These are phyloP conservation scores for Sesamia nonagrioides DNA, from an alignment of 1,140 invertebrate species.

Conservation along the genomic window DNA sequence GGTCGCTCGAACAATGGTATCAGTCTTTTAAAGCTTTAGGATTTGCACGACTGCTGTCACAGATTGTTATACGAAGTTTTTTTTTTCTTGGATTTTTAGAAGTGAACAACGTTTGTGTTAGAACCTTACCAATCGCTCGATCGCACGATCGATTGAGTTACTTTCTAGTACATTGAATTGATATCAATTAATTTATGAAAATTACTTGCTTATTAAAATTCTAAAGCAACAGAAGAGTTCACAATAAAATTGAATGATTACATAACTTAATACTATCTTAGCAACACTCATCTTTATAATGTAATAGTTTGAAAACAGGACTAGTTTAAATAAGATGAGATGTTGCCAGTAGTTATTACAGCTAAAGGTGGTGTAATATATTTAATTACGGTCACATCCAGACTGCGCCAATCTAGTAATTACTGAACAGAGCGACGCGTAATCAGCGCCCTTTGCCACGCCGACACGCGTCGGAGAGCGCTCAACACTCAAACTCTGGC, in stretches of 20 bases:
- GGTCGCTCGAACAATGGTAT: slow-evolving; percentile 72
- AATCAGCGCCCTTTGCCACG: slow-evolving; percentile 80
- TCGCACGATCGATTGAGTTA: background rate
- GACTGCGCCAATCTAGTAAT: slow-evolving; percentile 82
- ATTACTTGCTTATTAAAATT: background rate
- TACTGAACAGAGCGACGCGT: slow-evolving; percentile 76
- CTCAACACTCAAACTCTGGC: slow-evolving; percentile 71
- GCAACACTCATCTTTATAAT: background rate
- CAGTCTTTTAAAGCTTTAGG: slow-evolving; percentile 72
- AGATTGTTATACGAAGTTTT: slow-evolving; percentile 62
- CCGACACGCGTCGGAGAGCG: slow-evolving; percentile 73
- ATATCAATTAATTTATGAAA: background rate
- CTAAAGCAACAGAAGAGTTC: background rate
- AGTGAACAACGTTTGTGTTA: background rate
- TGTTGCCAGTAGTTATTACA: slow-evolving; percentile 42
- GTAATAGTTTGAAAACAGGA: slow-evolving; percentile 8
- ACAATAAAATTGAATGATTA: background rate
- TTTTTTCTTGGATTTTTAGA: background rate
- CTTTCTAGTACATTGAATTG: background rate
- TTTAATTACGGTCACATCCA: slow-evolving; percentile 83
- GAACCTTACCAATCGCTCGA: background rate
- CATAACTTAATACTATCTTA: background rate
- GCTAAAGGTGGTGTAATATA: slow-evolving; percentile 77
- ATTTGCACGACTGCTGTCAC: slow-evolving; percentile 66
- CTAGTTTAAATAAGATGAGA: slow-evolving; percentile 6